Conservation (phyloP, 2,888 invertebrate species). For the Sisyra terminalis region DNA sequence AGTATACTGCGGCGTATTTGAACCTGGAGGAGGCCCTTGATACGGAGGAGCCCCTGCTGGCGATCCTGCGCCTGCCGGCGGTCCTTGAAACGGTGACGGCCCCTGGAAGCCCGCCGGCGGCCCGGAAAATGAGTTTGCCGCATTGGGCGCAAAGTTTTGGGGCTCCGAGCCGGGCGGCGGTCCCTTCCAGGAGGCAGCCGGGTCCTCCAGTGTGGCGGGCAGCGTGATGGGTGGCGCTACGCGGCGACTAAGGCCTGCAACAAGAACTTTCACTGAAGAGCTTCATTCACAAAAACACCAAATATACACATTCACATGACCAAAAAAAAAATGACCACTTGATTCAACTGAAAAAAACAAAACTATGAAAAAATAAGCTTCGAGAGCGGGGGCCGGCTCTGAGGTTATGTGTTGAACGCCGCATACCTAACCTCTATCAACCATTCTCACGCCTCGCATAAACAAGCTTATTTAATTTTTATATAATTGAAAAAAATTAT, state of each 20-base stretch:
- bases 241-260: conserved; percentile 71
- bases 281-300: conserved; percentile 14
- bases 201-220: conserved; percentile 61
- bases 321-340: neutral
- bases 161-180: conserved; percentile 45
- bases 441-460: conserved; percentile 10
- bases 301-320: conserved; percentile 10
- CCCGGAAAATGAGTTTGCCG: conserved; percentile 41
- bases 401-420: conserved; percentile 20
- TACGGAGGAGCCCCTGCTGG: conserved; percentile 56
- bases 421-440: conserved; percentile 19
- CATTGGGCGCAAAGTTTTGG: conserved; percentile 46
- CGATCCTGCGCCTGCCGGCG: conserved; percentile 57
- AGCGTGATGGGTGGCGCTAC: conserved; percentile 45
- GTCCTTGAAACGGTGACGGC: conserved; percentile 42
- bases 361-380: conserved; percentile 2
- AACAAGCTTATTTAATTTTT: conserved; percentile 4
- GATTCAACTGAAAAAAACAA: conserved; percentile 1
- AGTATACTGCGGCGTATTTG: conserved; percentile 67
- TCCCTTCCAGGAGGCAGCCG: conserved; percentile 65
- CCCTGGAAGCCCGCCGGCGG: conserved; percentile 37
- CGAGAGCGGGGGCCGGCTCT: conserved; percentile 6
- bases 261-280: conserved; percentile 14
- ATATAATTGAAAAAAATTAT: conserved; percentile 15
- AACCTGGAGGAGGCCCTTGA: conserved; percentile 56